Conservation (phyloP, 2,797 vertebrate species). For the Momotus momota region DNA sequence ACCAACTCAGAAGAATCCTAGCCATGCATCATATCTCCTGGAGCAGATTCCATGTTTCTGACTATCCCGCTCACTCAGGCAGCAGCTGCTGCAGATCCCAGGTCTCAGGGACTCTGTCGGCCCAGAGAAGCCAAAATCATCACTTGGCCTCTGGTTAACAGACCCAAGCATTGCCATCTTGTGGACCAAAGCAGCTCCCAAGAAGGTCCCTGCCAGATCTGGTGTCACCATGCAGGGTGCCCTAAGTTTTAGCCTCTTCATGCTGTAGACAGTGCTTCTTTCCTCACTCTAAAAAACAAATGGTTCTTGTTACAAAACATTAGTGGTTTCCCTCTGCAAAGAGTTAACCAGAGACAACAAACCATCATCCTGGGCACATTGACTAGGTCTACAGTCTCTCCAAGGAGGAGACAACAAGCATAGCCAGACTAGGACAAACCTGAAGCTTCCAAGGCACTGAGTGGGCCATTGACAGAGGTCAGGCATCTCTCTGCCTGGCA, state of each 20-base stretch:
- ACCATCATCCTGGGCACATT: not conserved
- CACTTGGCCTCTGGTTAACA: not conserved
- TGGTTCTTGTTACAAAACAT: not conserved
- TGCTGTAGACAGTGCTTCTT: not conserved
- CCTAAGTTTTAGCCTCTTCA: not conserved
- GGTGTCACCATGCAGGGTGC: not conserved
- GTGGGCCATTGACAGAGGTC: rapidly evolving
- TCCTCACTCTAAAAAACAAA: not conserved
- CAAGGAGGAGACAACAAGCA: too few species aligned
- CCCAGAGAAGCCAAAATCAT: not conserved
- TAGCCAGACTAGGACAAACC: not conserved
- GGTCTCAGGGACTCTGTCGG: not conserved
- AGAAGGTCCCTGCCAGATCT: not conserved
- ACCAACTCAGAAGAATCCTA: not conserved
- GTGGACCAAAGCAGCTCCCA: not conserved
- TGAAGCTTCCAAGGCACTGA: not conserved
- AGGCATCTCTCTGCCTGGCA: not conserved
- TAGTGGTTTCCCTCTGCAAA: not conserved
- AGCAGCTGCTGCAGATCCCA: not conserved
- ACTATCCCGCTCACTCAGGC: not conserved
- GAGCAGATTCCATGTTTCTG: not conserved
- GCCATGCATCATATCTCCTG: not conserved
- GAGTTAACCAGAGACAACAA: not conserved
- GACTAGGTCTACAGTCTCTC: not conserved
- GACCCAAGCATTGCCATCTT: not conserved